A percentile compares a stretch with the other conserved stretches of the same genome.
These are phyloP conservation scores for Solen grandis DNA, from an alignment of 1,140 invertebrate species.

Conservation along the genomic window DNA sequence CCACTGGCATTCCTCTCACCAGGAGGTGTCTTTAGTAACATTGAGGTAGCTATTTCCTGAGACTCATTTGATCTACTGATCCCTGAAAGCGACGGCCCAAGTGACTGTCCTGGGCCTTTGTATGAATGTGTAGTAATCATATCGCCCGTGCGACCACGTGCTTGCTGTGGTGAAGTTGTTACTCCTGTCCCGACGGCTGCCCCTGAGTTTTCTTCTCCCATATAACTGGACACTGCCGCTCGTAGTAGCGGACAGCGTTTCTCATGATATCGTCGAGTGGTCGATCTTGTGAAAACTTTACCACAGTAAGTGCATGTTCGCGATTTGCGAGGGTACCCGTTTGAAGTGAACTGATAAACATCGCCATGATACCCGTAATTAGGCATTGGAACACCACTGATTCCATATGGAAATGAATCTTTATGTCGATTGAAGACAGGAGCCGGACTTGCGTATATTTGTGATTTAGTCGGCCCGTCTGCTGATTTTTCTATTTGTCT, in stretches of 20 bases:
- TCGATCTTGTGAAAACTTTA: slow-evolving; percentile 77
- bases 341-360: slow-evolving; percentile 76
- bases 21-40: slow-evolving; percentile 44
- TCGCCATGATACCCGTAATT: slow-evolving; percentile 74
- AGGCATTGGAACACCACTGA: slow-evolving; percentile 75
- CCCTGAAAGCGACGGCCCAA: slow-evolving; percentile 48
- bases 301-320: slow-evolving; percentile 75
- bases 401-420: slow-evolving; percentile 74
- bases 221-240: slow-evolving; percentile 69
- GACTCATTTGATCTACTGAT: slow-evolving; percentile 37
- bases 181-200: not conserved
- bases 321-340: slow-evolving; percentile 77
- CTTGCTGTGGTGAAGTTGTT: not conserved
- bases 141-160: slow-evolving; percentile 2
- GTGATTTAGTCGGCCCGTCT: slow-evolving; percentile 32
- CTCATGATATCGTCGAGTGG: slow-evolving; percentile 77
- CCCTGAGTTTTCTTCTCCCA: slow-evolving; percentile 64
- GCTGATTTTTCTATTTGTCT: slow-evolving; percentile 18
- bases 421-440: slow-evolving; percentile 54
- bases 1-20: slow-evolving; percentile 26
- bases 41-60: slow-evolving; percentile 59
- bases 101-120: slow-evolving; percentile 55
- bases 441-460: slow-evolving; percentile 44
- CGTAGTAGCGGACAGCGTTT: slow-evolving; percentile 73
- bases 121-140: slow-evolving; percentile 51